These are phyloP conservation scores for Sarcophaga caerulescens DNA, from an alignment of 2,888 invertebrate genomes.

Conservation along the genomic window DNA sequence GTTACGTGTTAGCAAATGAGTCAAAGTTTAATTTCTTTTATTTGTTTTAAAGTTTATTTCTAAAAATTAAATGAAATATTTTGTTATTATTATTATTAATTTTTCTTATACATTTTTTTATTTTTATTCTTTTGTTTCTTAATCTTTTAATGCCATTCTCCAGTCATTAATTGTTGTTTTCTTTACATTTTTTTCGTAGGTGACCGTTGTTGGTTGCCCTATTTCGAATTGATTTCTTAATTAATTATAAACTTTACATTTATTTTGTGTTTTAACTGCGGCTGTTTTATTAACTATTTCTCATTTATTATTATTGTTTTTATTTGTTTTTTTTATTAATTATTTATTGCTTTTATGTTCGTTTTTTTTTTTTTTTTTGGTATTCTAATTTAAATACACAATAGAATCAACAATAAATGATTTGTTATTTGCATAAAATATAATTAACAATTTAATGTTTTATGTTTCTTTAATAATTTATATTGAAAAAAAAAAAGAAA, in stretches of 20 bases:
- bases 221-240: neutral
- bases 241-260: conserved; percentile 33
- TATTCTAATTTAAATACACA: no score
- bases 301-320: conserved; percentile 1
- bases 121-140: conserved; percentile 7
- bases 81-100: conserved; percentile 15
- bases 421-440: no score
- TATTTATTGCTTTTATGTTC: neutral
- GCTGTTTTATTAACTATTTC: conserved; percentile 36
- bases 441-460: no score
- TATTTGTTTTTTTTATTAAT: neutral
- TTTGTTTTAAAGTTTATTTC: conserved; percentile 68
- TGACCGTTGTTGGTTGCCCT: neutral
- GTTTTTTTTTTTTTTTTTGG: neutral
- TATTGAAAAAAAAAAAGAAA: no score
- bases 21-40: conserved; percentile 20
- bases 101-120: conserved; percentile 2
- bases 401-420: no score
- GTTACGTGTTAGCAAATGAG: no score
- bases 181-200: conserved; percentile 12
- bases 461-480: no score
- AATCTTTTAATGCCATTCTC: neutral
- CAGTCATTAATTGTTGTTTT: neutral
- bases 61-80: conserved; percentile 68
- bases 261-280: conserved; percentile 60